These are phyloP conservation scores for Arrhopalites spinosus DNA, from an alignment of 2,888 invertebrate species.

Conservation along the genomic window DNA sequence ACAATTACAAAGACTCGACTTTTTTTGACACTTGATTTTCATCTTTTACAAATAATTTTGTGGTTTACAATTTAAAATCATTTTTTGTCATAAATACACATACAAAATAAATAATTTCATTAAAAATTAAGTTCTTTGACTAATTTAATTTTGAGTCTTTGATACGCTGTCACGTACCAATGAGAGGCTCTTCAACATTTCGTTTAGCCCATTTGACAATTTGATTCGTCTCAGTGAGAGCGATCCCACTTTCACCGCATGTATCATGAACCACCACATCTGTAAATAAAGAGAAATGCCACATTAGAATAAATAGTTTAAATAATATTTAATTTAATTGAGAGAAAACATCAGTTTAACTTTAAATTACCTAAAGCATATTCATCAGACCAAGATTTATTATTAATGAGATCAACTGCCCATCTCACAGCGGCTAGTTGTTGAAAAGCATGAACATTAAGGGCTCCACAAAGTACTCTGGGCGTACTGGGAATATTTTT, in stretches of 20 bases:
- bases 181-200: conserved; percentile 54
- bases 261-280: conserved; percentile 54
- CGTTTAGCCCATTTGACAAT: conserved; percentile 52
- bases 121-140: too few relatives aligned
- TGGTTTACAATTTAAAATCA: too few relatives aligned
- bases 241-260: conserved; percentile 56
- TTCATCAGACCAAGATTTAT: conserved; percentile 57
- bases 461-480: conserved; percentile 46
- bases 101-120: too few relatives aligned
- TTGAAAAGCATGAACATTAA: conserved; percentile 57
- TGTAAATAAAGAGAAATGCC: background rate
- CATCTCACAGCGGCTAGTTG: conserved; percentile 57
- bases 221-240: conserved; percentile 54
- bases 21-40: too few relatives aligned
- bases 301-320: too few relatives aligned
- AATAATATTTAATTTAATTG: too few relatives aligned
- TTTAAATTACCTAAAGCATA: conserved; percentile 55
- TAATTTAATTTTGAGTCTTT: background rate
- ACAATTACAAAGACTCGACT: too few relatives aligned
- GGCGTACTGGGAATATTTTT: conserved; percentile 36
- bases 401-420: conserved; percentile 58
- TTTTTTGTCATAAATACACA: too few relatives aligned
- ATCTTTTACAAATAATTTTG: too few relatives aligned
- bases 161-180: conserved; percentile 49
- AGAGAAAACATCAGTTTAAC: too few relatives aligned